A percentile compares a stretch with the other conserved stretches of the same genome.
Evolutionary conservation across 2,113 vertebrate species (phyloP).

Genomic region (Microcebus ravelobensis): DNA sequence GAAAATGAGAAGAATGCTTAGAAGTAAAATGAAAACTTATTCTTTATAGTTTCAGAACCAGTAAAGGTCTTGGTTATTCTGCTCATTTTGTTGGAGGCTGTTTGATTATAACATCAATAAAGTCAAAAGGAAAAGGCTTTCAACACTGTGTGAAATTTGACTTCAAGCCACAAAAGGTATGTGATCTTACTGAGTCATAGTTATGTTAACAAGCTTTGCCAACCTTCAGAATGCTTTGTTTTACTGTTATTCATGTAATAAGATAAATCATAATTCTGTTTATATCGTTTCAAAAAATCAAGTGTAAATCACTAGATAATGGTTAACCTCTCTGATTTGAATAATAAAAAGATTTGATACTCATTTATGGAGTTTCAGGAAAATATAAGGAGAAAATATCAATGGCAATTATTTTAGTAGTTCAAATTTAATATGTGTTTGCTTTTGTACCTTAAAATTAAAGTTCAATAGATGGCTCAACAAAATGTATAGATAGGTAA

Average conservation of each 20-base stretch:
- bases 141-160: constrained; percentile 99
- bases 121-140: constrained; percentile 98
- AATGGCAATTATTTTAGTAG: background rate
- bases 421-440: background rate
- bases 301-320: background rate
- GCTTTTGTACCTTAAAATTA: constrained; percentile 26
- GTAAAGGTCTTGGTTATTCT: constrained; percentile 98
- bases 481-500: background rate
- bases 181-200: constrained; percentile 50
- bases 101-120: constrained; percentile 97
- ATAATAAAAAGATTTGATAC: background rate
- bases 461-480: background rate
- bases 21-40: constrained; percentile 67
- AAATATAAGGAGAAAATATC: background rate
- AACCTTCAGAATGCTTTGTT: background rate
- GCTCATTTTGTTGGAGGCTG: constrained; percentile 98
- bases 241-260: background rate
- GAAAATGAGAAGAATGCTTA: constrained; percentile 38
- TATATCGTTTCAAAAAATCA: constrained; percentile 10
- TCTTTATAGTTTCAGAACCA: constrained; percentile 95
- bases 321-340: constrained; percentile 12
- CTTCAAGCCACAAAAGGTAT: constrained; percentile 99
- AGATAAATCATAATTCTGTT: background rate
- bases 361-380: background rate
- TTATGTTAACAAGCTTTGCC: background rate